Conservation (phyloP, 1,140 invertebrate species). For the Drosophila varians region DNA sequence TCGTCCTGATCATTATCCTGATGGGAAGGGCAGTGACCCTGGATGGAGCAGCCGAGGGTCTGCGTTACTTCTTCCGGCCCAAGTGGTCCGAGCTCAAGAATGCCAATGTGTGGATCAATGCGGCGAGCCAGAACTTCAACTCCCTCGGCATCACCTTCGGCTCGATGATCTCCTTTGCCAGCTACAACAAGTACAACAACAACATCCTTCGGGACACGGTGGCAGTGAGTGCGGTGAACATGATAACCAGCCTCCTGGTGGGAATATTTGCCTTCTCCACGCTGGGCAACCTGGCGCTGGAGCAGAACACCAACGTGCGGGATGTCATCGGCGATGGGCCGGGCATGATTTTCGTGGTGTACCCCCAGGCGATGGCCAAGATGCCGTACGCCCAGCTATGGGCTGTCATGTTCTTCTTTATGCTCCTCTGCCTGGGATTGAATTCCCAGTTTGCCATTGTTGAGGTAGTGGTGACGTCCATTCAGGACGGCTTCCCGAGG, state of each 20-base stretch:
- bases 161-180: slow-evolving; percentile 97
- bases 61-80: slow-evolving; percentile 94
- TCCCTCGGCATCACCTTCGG: slow-evolving; percentile 96
- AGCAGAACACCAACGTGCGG: slow-evolving; percentile 90
- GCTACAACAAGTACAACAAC: slow-evolving; percentile 96
- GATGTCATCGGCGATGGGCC: slow-evolving; percentile 94
- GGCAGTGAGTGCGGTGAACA: slow-evolving; percentile 92
- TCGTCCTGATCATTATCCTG: slow-evolving; percentile 92
- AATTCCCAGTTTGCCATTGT: slow-evolving; percentile 95
- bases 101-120: slow-evolving; percentile 94
- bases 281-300: slow-evolving; percentile 92
- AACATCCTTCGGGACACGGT: slow-evolving; percentile 94
- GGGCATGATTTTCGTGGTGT: slow-evolving; percentile 94
- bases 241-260: slow-evolving; percentile 92
- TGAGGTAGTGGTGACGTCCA: slow-evolving; percentile 95
- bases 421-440: slow-evolving; percentile 94
- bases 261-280: slow-evolving; percentile 95
- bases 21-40: slow-evolving; percentile 91
- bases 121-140: slow-evolving; percentile 96
- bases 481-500: slow-evolving; percentile 94
- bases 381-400: slow-evolving; percentile 94
- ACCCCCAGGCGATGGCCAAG: slow-evolving; percentile 94
- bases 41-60: slow-evolving; percentile 91
- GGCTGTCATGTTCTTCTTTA: slow-evolving; percentile 95
- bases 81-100: slow-evolving; percentile 92